Evolutionary conservation across 2,888 invertebrate species (phyloP).

Genomic region (Drosophila buzzatii): DNA sequence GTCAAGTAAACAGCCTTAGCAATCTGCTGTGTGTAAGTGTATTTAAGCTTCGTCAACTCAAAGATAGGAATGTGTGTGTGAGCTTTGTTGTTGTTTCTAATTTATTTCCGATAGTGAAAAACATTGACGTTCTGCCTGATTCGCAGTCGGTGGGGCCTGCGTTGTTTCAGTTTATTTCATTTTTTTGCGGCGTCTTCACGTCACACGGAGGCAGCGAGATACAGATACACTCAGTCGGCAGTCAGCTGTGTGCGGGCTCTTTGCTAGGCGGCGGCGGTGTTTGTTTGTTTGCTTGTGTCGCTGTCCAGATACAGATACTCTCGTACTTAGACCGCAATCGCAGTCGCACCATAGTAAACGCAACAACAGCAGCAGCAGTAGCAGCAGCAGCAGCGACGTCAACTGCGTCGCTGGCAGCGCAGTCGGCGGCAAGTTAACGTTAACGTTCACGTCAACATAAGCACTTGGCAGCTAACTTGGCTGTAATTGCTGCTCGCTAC

Average conservation of each 20-base stretch:
- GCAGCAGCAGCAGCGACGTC: conserved; percentile 6
- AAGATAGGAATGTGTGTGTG: conserved; percentile 1
- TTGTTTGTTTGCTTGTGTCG: conserved; percentile 24
- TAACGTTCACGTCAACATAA: conserved; percentile 47
- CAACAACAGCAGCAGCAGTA: neutral
- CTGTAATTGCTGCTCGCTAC: conserved; percentile 72
- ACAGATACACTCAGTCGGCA: conserved; percentile 30
- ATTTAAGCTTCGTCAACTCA: conserved; percentile 21
- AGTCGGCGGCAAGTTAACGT: conserved; percentile 45
- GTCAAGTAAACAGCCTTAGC: neutral
- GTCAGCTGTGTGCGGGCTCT: conserved; percentile 49
- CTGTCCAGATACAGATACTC: conserved; percentile 42
- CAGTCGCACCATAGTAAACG: conserved; percentile 6
- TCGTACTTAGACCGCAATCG: conserved; percentile 14
- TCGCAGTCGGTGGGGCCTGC: conserved; percentile 29
- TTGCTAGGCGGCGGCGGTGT: conserved; percentile 30
- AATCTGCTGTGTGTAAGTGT: conserved; percentile 9
- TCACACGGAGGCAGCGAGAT: conserved; percentile 26
- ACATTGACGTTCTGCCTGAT: conserved; percentile 48
- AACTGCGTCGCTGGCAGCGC: conserved; percentile 23
- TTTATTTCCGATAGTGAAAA: conserved; percentile 65
- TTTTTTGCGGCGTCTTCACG: conserved; percentile 63
- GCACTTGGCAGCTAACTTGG: conserved; percentile 68
- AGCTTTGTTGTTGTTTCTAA: conserved; percentile 51
- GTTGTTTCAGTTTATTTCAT: conserved; percentile 65